Evolutionary conservation across 2,113 vertebrate species (phyloP).

Genomic region (Prunella himalayana): DNA sequence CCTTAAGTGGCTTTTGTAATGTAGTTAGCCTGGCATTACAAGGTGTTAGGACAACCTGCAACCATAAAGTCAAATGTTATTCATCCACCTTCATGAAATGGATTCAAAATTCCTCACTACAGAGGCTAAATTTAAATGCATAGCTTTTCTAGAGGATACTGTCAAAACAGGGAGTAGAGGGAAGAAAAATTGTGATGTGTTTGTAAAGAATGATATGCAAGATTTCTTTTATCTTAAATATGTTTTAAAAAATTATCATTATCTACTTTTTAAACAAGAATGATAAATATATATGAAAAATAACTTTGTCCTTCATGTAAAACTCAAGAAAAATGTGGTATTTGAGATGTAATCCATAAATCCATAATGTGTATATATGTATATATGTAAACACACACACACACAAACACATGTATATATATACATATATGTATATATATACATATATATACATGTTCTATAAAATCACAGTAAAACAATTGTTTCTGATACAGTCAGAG

Average conservation of each 20-base stretch:
- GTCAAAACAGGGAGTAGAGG: background rate
- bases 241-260: fast-evolving
- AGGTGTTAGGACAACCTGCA: background rate
- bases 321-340: background rate
- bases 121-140: background rate
- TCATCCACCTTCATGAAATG: background rate
- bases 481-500: background rate
- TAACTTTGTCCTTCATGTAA: background rate
- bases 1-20: background rate
- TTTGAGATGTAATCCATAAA: background rate
- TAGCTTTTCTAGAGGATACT: background rate
- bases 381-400: background rate
- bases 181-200: background rate
- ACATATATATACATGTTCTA: fast-evolving
- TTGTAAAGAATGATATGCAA: background rate
- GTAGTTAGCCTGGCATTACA: background rate
- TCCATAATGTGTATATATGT: fast-evolving
- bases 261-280: background rate
- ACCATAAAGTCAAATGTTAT: background rate
- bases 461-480: background rate
- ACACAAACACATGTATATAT: background rate
- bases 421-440: fast-evolving
- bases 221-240: background rate
- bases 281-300: background rate
- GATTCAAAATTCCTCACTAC: background rate